Conservation (phyloP, 2,113 vertebrate genomes). For the Excalfactoria chinensis region DNA sequence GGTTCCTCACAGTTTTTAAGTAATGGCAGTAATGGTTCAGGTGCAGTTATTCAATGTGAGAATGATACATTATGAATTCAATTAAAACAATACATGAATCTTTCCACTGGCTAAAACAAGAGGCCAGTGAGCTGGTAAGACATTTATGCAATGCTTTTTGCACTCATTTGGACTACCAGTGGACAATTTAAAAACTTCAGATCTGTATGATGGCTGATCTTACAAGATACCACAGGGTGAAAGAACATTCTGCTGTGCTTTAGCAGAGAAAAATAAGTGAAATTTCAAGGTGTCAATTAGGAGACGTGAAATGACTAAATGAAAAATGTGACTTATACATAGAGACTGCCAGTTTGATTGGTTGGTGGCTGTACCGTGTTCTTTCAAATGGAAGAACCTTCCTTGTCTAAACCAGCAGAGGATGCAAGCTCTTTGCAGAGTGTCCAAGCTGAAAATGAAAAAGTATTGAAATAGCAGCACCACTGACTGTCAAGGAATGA, state of each 20-base stretch:
- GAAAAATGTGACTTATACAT: not conserved
- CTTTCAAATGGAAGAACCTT: not conserved
- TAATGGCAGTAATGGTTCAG: not conserved
- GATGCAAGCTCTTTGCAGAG: not conserved
- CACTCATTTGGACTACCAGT: not conserved
- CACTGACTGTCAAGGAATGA: not conserved
- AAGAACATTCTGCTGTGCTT: not conserved
- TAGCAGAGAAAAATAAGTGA: not conserved
- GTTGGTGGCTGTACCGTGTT: not conserved
- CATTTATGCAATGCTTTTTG: not conserved
- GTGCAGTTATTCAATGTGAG: not conserved
- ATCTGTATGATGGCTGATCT: not conserved
- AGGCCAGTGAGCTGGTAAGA: not conserved
- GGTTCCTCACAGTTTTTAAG: not conserved
- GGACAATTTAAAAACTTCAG: not conserved
- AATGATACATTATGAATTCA: not conserved
- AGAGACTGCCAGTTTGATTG: not conserved
- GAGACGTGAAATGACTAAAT: not conserved
- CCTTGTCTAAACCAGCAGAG: not conserved
- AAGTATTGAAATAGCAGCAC: not conserved
- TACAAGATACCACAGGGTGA: not conserved
- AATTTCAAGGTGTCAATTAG: not conserved
- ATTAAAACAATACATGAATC: slow-evolving; percentile 13
- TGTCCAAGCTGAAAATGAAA: not conserved
- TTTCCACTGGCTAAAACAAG: not conserved